Evolutionary conservation across 1,140 invertebrate species (phyloP).

Genomic region (Drosophila seguyi): DNA sequence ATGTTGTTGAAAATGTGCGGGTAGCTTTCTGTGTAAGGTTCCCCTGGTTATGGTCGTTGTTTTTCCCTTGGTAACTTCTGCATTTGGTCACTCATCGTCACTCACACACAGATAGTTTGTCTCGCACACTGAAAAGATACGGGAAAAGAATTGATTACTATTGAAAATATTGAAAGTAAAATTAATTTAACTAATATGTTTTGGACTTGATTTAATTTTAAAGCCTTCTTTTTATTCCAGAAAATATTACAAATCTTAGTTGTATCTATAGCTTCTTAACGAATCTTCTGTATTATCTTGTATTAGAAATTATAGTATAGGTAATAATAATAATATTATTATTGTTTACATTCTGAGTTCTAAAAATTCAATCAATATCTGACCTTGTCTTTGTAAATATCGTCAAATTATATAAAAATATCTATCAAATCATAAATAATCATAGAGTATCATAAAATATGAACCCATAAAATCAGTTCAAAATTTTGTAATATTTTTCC

Average conservation of each 20-base stretch:
- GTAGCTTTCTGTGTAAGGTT: conserved; percentile 55
- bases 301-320: background rate
- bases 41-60: conserved; percentile 23
- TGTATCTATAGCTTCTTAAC: too few species aligned
- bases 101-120: background rate
- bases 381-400: background rate
- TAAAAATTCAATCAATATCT: background rate
- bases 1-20: conserved; percentile 79
- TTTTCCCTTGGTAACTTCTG: conserved; percentile 46
- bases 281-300: background rate
- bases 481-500: background rate
- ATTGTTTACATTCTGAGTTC: too few species aligned
- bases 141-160: background rate
- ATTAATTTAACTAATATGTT: background rate
- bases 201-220: background rate
- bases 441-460: background rate
- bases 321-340: background rate
- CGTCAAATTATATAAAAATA: too few species aligned
- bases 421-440: background rate
- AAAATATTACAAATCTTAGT: too few species aligned
- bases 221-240: background rate
- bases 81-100: conserved; percentile 59
- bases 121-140: background rate
- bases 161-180: background rate
- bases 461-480: too few species aligned